These are phyloP conservation scores for Suillia variegata DNA, from an alignment of 2,888 invertebrate species.

Conservation along the genomic window DNA sequence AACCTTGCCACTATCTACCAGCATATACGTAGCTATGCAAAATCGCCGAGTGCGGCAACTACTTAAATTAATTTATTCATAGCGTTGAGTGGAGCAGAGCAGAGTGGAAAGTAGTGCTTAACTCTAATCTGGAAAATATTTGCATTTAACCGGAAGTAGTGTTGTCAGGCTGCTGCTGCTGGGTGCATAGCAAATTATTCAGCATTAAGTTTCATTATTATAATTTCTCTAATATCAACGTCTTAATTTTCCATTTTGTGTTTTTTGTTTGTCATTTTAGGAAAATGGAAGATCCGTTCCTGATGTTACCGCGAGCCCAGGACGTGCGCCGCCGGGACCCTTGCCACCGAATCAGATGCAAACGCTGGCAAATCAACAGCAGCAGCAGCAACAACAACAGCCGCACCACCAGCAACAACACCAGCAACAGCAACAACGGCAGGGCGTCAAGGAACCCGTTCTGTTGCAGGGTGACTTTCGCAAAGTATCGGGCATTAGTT, in stretches of 20 bases:
- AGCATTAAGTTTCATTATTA: no score
- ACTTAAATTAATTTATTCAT: slow-evolving; percentile 22
- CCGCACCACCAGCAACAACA: slow-evolving; percentile 63
- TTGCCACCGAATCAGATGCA: slow-evolving; percentile 66
- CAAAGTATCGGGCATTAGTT: slow-evolving; percentile 95
- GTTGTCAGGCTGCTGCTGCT: no score
- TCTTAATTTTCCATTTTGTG: no score
- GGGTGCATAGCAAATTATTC: no score
- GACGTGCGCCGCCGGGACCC: slow-evolving; percentile 77
- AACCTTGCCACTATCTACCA: no score
- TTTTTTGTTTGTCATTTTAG: slow-evolving; percentile 63
- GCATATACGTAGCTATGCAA: no score
- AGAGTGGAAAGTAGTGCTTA: background rate
- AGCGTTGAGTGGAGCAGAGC: background rate
- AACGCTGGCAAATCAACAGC: slow-evolving; percentile 60
- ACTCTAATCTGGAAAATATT: background rate
- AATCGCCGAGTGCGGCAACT: slow-evolving; percentile 24
- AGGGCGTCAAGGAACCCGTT: slow-evolving; percentile 68
- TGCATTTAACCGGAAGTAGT: no score
- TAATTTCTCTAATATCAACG: no score
- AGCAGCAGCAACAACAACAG: slow-evolving; percentile 46
- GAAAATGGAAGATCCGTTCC: slow-evolving; percentile 90
- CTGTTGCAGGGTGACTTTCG: slow-evolving; percentile 92
- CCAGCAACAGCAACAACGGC: slow-evolving; percentile 59
- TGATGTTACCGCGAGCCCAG: slow-evolving; percentile 88